Evolutionary conservation across 2,113 vertebrate genomes (phyloP).

Genomic region (Pungitius pungitius): DNA sequence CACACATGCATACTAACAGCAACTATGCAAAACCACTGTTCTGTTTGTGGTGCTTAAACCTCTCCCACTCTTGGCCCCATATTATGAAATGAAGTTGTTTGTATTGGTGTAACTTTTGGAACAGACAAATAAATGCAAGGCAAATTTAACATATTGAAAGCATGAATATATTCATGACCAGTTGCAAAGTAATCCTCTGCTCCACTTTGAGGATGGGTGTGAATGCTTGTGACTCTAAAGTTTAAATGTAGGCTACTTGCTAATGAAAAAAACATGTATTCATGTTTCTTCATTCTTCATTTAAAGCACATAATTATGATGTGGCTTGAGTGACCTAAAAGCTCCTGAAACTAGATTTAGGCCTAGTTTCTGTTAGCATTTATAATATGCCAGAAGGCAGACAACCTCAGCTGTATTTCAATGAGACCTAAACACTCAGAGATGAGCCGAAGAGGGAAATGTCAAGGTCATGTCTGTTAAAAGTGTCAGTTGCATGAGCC

Average conservation of each 20-base stretch:
- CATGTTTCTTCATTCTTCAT: conserved; percentile 4
- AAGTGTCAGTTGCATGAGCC: conserved; percentile 27
- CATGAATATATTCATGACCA: conserved; percentile 1
- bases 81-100: background rate
- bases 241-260: conserved; percentile 29
- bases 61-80: background rate
- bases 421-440: conserved; percentile 19
- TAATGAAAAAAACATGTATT: conserved; percentile 19
- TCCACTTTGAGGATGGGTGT: background rate
- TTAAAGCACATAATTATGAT: conserved; percentile 36
- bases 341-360: conserved; percentile 22
- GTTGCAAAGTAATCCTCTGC: background rate
- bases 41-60: background rate
- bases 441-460: conserved; percentile 32
- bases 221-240: conserved; percentile 24
- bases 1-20: background rate
- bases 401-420: conserved; percentile 20
- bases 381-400: conserved; percentile 13
- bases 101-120: background rate
- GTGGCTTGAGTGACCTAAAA: conserved; percentile 20
- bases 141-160: background rate
- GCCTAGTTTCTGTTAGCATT: conserved; percentile 17
- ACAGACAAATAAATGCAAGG: background rate
- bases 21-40: background rate
- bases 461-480: conserved; percentile 17